Evolutionary conservation across 2,797 vertebrate genomes (phyloP).

Genomic region (Avahi laniger): DNA sequence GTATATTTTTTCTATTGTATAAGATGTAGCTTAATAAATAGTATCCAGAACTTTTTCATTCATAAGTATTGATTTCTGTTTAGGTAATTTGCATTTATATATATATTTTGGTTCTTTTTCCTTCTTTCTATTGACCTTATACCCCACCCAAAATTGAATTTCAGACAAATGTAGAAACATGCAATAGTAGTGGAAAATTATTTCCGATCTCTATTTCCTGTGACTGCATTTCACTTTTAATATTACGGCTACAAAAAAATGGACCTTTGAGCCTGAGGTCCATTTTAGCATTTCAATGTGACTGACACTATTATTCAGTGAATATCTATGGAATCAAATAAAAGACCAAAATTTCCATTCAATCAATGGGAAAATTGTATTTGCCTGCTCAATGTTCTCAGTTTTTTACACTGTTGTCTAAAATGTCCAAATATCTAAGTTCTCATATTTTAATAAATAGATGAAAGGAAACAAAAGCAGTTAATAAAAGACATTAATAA

Average conservation of each 20-base stretch:
- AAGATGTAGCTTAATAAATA: conserved; percentile 37
- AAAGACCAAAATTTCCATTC: background rate
- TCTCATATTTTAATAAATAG: background rate
- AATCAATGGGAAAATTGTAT: background rate
- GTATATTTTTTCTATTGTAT: background rate
- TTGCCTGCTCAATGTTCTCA: background rate
- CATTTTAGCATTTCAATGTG: conserved; percentile 49
- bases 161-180: conserved; percentile 53
- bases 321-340: conserved; percentile 43
- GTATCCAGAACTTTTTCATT: conserved; percentile 11
- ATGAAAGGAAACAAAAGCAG: background rate
- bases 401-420: background rate
- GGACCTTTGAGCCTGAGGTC: conserved; percentile 14
- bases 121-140: background rate
- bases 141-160: conserved; percentile 26
- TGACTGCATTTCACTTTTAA: conserved; percentile 59
- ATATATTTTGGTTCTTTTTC: background rate
- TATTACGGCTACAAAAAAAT: conserved; percentile 44
- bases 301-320: conserved; percentile 45
- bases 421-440: background rate
- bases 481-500: background rate
- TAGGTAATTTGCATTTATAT: conserved; percentile 59
- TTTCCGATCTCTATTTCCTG: conserved; percentile 47
- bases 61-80: conserved; percentile 28
- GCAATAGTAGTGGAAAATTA: conserved; percentile 45